phyloP scores from a whole-genome alignment of 2,113 vertebrate genomes.

The Archilochus colubris region DNA sequence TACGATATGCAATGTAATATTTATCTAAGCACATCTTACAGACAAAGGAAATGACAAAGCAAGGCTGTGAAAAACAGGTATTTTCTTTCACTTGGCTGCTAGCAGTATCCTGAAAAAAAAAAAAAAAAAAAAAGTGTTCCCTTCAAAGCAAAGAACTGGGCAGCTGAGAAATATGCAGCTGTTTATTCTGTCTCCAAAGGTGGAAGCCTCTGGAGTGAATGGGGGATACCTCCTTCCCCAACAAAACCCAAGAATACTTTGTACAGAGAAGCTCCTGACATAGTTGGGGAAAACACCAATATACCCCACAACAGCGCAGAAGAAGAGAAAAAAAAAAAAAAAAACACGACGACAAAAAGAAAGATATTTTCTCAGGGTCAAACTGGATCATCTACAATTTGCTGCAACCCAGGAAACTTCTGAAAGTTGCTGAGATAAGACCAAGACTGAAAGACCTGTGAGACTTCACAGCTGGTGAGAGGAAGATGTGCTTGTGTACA shows the following conservation, averaged over 20 bases:
- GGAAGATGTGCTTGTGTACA: background rate
- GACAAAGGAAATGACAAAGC: background rate
- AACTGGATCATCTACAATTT: conserved; percentile 34
- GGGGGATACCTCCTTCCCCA: background rate
- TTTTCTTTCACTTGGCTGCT: background rate
- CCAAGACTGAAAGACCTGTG: background rate
- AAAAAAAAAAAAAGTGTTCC: background rate
- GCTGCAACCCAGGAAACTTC: conserved; percentile 12
- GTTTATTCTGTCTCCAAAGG: background rate
- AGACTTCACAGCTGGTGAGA: background rate
- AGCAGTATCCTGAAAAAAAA: background rate
- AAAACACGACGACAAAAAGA: background rate
- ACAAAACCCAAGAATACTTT: background rate
- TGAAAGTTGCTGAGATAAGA: conserved; percentile 10
- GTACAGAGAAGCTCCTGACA: background rate
- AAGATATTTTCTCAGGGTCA: background rate
- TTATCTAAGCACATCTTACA: background rate
- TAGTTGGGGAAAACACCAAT: background rate
- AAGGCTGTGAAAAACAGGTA: background rate
- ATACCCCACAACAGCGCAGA: background rate
- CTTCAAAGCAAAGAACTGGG: background rate
- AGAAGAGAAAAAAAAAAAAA: background rate
- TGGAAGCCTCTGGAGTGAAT: background rate
- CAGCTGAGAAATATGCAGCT: background rate
- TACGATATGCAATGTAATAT: background rate